Percentiles rank a stretch among this genome's conserved stretches.
phyloP scores from a whole-genome alignment of 2,113 vertebrate genomes.

The Echinops telfairi region DNA sequence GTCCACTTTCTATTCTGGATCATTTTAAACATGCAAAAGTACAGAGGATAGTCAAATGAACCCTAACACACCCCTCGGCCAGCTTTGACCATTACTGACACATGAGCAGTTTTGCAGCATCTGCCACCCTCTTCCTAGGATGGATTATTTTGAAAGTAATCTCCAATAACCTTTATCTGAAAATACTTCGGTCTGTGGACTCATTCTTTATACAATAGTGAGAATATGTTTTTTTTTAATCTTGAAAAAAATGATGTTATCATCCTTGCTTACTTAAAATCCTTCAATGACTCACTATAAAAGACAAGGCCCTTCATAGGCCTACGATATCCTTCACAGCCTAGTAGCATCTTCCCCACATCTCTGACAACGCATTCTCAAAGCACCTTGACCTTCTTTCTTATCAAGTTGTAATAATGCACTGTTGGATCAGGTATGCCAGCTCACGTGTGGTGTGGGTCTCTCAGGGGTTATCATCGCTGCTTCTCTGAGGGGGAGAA shows the following conservation, averaged over 20 bases:
- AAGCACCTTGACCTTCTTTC: background rate
- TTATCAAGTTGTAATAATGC: background rate
- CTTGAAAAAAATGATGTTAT: background rate
- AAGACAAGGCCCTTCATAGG: background rate
- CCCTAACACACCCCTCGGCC: background rate
- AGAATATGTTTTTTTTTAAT: background rate
- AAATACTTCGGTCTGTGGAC: background rate
- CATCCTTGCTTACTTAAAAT: background rate
- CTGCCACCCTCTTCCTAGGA: background rate
- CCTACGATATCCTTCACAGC: background rate
- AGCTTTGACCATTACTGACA: background rate
- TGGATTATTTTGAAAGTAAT: slow-evolving; percentile 1
- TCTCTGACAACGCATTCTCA: background rate
- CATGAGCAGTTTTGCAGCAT: background rate
- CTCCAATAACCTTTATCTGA: background rate
- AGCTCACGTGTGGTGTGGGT: background rate
- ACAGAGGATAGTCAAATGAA: background rate
- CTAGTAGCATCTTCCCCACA: background rate
- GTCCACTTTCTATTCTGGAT: background rate
- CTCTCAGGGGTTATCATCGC: no score
- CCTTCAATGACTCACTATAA: background rate
- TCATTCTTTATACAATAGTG: background rate
- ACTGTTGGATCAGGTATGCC: background rate
- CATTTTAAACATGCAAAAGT: background rate
- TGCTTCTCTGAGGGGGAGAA: background rate